Base-by-base conservation (phyloP, 2,888 invertebrate species). In the Apotomis betuletana region DNA sequence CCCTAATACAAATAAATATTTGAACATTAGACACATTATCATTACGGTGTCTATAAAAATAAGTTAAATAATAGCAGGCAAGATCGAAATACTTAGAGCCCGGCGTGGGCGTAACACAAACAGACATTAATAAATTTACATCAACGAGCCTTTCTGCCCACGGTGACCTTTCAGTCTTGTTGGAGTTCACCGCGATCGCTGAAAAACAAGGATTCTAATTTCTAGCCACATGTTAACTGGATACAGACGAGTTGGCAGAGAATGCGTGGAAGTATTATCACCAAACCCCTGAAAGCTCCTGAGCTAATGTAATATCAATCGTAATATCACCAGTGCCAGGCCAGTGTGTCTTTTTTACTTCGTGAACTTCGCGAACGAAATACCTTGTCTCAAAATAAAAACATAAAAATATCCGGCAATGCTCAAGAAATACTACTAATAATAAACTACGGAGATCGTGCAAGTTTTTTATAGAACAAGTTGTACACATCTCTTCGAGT, bases 71-170 rank as follows among this genome's bases (percentile, higher is more conserved):
- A 58, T 13, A 67, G 27, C 63, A 27, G 49, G 49, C 13, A 59
- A 10, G 57, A 69, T 59, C 13, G 46, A 51, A 70, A 61, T 67
- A n/a, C n/a, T n/a, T n/a, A 67, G 59, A 59, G 36, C 41, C 52
- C 59, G 61, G 55, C 67, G 60, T 68, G 52, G 67, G 72, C 9
- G 70, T 63, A 36, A 15, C 46, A 54, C 46, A 59, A 62, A 57
- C 70, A 70, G 70, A 60, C 72, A 68, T 68, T 63, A 68, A 68
- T 72, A 68, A 13, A 68, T 68, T 15, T 63, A 68, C 68, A 67
- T 72, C 46, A 63, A 59, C 55, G 54, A 67, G 41, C 62, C n/a
- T 46, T 54, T 15, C 67, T 44, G 61, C 72, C 68, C 68, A 72
- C 72, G 46, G 44, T 59, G 59, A 72, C 72, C 72, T 72, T 72